Percentiles rank a stretch among this genome's conserved stretches.
phyloP scores from a whole-genome alignment of 2,888 invertebrate species.

The Cactoblastis cactorum region DNA sequence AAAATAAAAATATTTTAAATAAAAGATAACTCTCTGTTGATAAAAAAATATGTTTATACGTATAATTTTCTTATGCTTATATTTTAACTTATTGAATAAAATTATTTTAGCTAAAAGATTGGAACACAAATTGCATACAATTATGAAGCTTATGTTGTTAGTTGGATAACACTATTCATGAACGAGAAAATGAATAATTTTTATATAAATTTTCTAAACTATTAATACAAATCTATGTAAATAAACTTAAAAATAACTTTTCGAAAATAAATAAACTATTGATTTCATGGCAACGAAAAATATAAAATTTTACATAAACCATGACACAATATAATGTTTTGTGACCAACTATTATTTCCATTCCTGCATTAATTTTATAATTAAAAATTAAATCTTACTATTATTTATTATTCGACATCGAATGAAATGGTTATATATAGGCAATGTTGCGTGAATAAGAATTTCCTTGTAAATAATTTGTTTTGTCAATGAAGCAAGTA shows the following conservation, averaged over 20 bases:
- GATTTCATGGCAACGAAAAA: slow-evolving; percentile 1
- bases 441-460: not conserved
- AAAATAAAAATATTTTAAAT: slow-evolving; percentile 4
- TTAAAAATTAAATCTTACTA: too few relatives aligned
- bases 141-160: not conserved
- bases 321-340: not conserved
- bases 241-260: not conserved
- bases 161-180: slow-evolving; percentile 27
- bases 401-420: not conserved
- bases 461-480: not conserved
- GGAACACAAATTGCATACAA: not conserved
- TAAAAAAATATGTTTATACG: slow-evolving; percentile 27
- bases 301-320: not conserved
- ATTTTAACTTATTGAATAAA: slow-evolving; percentile 23
- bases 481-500: not conserved
- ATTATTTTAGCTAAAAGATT: not conserved
- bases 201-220: too few relatives aligned
- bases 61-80: slow-evolving; percentile 33
- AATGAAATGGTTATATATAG: not conserved
- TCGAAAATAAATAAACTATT: not conserved
- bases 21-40: slow-evolving; percentile 23
- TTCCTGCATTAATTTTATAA: too few relatives aligned
- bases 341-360: not conserved
- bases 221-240: not conserved
- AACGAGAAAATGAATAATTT: not conserved